A percentile compares a stretch with the other conserved stretches of the same genome.
phyloP scores from a whole-genome alignment of 2,797 vertebrate genomes.

The Euthynnus affinis region DNA sequence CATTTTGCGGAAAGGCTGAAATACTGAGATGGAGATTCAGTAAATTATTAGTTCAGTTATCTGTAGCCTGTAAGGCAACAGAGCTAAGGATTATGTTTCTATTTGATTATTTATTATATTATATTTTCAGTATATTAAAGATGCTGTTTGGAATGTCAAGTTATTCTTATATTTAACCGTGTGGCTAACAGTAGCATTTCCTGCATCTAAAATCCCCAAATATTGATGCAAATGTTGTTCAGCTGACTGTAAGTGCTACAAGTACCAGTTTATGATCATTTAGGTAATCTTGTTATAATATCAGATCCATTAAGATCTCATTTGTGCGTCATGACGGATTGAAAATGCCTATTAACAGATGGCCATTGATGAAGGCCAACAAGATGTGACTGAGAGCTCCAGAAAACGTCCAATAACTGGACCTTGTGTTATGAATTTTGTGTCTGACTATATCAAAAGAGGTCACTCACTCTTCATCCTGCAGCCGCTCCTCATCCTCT shows the following conservation, averaged over 20 bases:
- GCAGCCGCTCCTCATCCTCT: slow-evolving; percentile 92
- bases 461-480: slow-evolving; percentile 93
- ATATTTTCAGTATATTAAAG: background rate
- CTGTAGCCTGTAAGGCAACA: background rate
- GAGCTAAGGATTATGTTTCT: background rate
- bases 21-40: background rate
- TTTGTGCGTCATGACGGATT: background rate
- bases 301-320: background rate
- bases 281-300: background rate
- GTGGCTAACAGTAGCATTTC: too few species aligned
- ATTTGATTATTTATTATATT: too few species aligned
- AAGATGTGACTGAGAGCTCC: background rate
- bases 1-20: background rate
- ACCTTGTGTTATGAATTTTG: background rate
- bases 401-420: background rate
- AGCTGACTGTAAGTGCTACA: background rate
- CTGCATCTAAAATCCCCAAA: too few species aligned
- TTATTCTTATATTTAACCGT: background rate
- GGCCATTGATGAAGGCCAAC: background rate
- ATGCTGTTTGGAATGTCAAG: background rate
- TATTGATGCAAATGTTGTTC: background rate
- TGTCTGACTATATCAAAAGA: background rate
- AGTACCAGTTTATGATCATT: background rate
- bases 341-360: background rate
- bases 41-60: background rate